Evolutionary conservation across 2,888 invertebrate genomes (phyloP), one percentile per base, ranked within the genome.

Genomic region (Oconnorella tubifera): DNA sequence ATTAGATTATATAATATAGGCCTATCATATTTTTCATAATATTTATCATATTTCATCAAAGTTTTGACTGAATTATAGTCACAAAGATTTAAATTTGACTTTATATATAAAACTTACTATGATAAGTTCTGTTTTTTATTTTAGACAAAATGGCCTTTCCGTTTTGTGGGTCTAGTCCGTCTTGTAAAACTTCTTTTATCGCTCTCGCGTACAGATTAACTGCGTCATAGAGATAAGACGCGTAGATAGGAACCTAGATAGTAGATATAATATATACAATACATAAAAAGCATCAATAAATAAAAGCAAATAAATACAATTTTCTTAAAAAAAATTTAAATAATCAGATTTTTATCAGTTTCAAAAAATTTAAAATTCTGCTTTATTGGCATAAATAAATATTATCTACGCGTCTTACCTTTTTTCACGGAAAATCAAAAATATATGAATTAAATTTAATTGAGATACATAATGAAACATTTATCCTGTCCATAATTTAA

Each of bases 121-220:
- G 88, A 83, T 92, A 95, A 6, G 88, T 89, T 74, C 90, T 50
- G 90, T 89, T 73, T 3, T 72, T 68, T 29, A 79, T 74, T 51
- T 72, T 70, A 25, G 69, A 51, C 33, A 78, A 73, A 60, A 94
- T 86, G 0, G 87, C 87, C 0, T 86, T 87, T 3, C 93, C 93
- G 77, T 93, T 89, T 67, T 89, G 86, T 1, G 64, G 55, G 19
- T 55, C 48, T 6, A 87, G 86, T 0, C 88, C 88, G 23, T 86
- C 84, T 28, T 85, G 78, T 70, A 93, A 85, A 0, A 89, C 85
- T 61, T 90, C 89, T 0, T 90, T 88, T 23, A 91, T 85, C 0
- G 92, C 93, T 14, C 87, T 84, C 0, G 92, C 92, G 84, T 93
- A 94, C 62, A 94, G 86, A 78, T 88, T 87, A 1, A 95, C 90